Percentiles rank a stretch among this genome's conserved stretches.
phyloP scores from a whole-genome alignment of 2,797 vertebrate species.

The Vireo griseus region DNA sequence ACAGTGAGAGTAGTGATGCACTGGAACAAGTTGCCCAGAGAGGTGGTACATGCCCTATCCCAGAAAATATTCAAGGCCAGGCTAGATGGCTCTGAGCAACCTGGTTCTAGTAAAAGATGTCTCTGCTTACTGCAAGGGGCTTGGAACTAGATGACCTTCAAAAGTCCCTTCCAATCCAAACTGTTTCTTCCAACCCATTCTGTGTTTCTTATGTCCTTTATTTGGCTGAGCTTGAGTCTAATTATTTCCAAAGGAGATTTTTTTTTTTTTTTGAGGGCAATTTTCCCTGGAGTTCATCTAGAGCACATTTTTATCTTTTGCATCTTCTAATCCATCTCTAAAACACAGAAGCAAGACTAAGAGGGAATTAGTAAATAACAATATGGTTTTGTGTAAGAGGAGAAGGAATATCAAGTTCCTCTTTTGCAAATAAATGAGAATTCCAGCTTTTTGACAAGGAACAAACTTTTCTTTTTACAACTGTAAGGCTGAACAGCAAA shows the following conservation, averaged over 20 bases:
- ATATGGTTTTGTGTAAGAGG: not conserved
- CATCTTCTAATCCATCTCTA: conserved; percentile 20
- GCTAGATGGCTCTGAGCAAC: not conserved
- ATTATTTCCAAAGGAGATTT: not conserved
- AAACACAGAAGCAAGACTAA: not conserved
- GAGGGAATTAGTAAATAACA: conserved; percentile 35
- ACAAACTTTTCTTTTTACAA: not conserved
- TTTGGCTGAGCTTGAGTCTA: not conserved
- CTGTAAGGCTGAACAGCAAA: not conserved
- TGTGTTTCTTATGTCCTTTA: not conserved
- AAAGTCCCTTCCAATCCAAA: not conserved
- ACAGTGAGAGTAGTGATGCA: too few species aligned
- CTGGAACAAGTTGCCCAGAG: not conserved
- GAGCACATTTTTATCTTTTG: conserved; percentile 33
- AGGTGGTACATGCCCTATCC: too few species aligned
- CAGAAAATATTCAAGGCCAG: not conserved
- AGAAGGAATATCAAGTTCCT: conserved; percentile 39
- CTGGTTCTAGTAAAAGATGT: not conserved
- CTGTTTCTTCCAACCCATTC: not conserved
- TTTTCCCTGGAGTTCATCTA: not conserved
- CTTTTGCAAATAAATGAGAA: conserved; percentile 13
- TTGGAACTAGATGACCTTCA: not conserved
- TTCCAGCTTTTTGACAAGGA: conserved; percentile 23
- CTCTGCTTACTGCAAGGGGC: fast-evolving
- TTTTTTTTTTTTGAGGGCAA: not conserved